phyloP scores from a whole-genome alignment of 37 sponge, comb jelly and placozoan genomes.

The Bolinopsis microptera region DNA sequence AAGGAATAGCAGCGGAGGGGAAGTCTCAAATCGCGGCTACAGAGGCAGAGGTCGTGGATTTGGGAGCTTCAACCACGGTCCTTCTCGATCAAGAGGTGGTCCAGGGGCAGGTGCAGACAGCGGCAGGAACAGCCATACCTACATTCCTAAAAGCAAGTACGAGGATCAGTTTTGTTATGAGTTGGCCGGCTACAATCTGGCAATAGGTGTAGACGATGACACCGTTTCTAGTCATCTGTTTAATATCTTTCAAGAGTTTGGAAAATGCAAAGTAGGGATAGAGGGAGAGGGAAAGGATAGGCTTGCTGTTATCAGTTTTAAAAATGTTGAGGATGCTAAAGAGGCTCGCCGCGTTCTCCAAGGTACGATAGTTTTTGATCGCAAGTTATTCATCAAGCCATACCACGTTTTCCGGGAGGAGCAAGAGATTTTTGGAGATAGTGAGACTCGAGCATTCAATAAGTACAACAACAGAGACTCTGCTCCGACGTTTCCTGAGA shows the following conservation, averaged over 20 bases:
- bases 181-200: constrained; percentile 36
- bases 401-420: constrained; percentile 54
- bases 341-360: constrained; percentile 48
- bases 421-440: constrained; percentile 45
- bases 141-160: constrained; percentile 40
- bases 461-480: constrained; percentile 52
- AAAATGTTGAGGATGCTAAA: constrained; percentile 47
- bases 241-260: constrained; percentile 31
- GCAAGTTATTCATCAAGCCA: constrained; percentile 58
- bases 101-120: not conserved
- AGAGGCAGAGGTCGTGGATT: not conserved
- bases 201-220: constrained; percentile 48
- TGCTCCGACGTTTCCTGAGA: too few relatives aligned
- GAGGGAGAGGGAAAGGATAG: constrained; percentile 62
- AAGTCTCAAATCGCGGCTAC: constrained; percentile 8
- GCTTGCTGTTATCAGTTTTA: constrained; percentile 57
- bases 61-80: not conserved
- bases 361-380: constrained; percentile 43
- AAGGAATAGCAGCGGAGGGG: constrained; percentile 20
- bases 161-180: constrained; percentile 56
- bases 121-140: not conserved
- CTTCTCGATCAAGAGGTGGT: not conserved
- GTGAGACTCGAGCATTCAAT: constrained; percentile 61
- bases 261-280: constrained; percentile 45
- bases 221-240: constrained; percentile 42